A percentile compares a stretch with the other conserved stretches of the same genome.
Conservation (phyloP, 2,888 invertebrate genomes). For the Cryptocheilus praepositus region DNA sequence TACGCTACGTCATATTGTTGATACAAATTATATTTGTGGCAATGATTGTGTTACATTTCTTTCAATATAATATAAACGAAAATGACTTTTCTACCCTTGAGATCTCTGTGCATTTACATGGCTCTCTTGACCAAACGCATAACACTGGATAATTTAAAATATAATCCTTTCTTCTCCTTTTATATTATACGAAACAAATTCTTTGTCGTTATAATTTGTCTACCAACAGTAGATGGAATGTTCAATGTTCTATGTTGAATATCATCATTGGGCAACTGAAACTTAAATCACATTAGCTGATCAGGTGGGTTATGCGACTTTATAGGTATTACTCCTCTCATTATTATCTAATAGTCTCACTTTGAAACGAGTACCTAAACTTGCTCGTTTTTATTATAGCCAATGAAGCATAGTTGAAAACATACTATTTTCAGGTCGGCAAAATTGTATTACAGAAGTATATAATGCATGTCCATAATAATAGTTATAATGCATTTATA, state of each 20-base stretch:
- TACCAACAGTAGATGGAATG: slow-evolving; percentile 42
- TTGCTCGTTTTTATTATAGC: not conserved
- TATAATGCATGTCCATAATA: not conserved
- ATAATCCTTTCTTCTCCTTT: slow-evolving; percentile 16
- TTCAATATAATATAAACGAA: too few species aligned
- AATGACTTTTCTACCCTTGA: not conserved
- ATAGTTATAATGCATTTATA: slow-evolving; percentile 43
- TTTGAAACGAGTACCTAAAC: not conserved
- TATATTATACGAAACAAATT: slow-evolving; percentile 15
- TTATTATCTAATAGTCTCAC: too few species aligned
- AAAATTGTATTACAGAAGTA: not conserved
- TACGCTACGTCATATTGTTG: not conserved
- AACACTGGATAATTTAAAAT: too few species aligned
- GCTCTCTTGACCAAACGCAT: too few species aligned
- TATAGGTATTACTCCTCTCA: too few species aligned
- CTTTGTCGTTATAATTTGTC: slow-evolving; percentile 25
- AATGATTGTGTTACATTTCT: too few species aligned
- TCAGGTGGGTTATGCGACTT: too few species aligned
- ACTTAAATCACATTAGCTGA: slow-evolving; percentile 55
- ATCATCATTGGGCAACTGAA: slow-evolving; percentile 59
- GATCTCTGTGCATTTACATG: too few species aligned
- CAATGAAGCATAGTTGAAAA: slow-evolving; percentile 1
- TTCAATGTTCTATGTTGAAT: slow-evolving; percentile 26
- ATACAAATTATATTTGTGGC: slow-evolving; percentile 5
- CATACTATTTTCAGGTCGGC: not conserved